Conservation (phyloP, 2,888 invertebrate genomes). For the Leuctra nigra region DNA sequence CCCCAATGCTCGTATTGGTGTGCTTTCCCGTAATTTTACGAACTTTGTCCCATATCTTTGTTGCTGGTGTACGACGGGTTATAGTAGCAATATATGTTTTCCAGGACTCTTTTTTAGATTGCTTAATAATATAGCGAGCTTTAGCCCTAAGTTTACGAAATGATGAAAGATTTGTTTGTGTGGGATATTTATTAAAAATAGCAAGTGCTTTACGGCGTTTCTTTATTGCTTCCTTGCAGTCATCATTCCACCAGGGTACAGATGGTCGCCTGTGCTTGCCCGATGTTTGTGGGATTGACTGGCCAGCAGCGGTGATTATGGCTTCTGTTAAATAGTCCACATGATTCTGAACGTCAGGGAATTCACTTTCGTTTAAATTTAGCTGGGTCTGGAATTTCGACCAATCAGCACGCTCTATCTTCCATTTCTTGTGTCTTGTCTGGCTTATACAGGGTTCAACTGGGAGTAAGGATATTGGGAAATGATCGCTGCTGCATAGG, state of each 20-base stretch:
- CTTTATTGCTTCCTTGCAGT: slow-evolving; percentile 2
- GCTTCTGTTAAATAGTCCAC: not conserved
- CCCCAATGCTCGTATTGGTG: not conserved
- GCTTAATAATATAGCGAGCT: not conserved
- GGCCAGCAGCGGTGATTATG: not conserved
- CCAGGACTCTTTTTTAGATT: not conserved
- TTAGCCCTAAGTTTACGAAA: not conserved
- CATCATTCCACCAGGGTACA: slow-evolving; percentile 2
- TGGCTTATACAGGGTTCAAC: too few relatives aligned
- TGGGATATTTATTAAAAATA: not conserved
- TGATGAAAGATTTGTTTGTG: not conserved
- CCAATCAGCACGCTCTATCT: not conserved
- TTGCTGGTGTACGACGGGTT: not conserved
- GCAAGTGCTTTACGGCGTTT: not conserved
- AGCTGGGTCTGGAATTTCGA: not conserved
- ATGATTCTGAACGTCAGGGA: not conserved
- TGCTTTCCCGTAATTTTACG: not conserved
- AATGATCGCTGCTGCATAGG: not conserved
- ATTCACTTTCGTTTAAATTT: not conserved
- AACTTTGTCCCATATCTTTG: slow-evolving; percentile 1
- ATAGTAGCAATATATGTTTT: not conserved
- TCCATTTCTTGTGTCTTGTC: not conserved
- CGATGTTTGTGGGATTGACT: not conserved
- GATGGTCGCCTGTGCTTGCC: not conserved
- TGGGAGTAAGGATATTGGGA: not conserved